phyloP scores from a whole-genome alignment of 2,113 vertebrate genomes.

The Passer domesticus region DNA sequence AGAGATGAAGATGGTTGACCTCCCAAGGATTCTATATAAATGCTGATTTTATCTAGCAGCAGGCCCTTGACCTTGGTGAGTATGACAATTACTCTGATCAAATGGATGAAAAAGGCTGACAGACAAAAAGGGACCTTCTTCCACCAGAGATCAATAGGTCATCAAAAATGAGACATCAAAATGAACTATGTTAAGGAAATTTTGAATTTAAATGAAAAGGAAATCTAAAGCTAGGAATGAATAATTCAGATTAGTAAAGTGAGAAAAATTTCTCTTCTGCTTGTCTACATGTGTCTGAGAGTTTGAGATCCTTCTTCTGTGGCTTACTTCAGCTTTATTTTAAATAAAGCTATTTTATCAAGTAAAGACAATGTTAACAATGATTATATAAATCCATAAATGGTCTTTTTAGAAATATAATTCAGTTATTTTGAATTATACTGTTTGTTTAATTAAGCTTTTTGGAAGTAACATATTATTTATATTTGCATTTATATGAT shows the following conservation, averaged over 20 bases:
- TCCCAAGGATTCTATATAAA: slow-evolving; percentile 49
- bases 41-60: slow-evolving; percentile 56
- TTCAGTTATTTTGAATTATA: neutral
- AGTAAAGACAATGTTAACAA: neutral
- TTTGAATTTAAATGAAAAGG: slow-evolving; percentile 7
- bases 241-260: neutral
- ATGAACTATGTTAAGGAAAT: neutral
- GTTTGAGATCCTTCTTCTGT: neutral
- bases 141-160: slow-evolving; percentile 18
- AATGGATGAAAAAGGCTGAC: slow-evolving; percentile 48
- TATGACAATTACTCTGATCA: slow-evolving; percentile 56
- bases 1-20: slow-evolving; percentile 53
- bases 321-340: neutral
- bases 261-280: neutral
- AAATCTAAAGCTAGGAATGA: neutral
- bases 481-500: neutral
- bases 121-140: slow-evolving; percentile 1
- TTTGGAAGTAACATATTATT: neutral
- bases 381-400: neutral
- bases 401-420: neutral
- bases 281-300: neutral
- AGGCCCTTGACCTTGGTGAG: slow-evolving; percentile 29
- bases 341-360: neutral
- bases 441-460: neutral
- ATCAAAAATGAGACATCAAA: slow-evolving; percentile 28